These are phyloP conservation scores for Phainopepla nitens DNA, from an alignment of 2,113 vertebrate species.

Conservation along the genomic window DNA sequence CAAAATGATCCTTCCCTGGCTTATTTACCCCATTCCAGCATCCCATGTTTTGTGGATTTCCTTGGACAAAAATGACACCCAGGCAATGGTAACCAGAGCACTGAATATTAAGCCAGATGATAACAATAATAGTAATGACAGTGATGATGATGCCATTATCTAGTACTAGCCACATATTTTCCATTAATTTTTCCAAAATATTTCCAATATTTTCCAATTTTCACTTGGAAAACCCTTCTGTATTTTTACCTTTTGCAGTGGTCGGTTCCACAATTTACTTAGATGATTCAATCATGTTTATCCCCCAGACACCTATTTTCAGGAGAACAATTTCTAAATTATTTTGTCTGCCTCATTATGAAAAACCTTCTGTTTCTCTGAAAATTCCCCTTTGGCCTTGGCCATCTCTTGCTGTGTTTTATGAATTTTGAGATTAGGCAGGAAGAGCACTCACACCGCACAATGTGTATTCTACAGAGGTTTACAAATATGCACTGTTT, in stretches of 20 bases:
- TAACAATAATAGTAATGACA: neutral
- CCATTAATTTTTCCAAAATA: neutral
- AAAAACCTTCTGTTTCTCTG: neutral
- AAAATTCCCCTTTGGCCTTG: neutral
- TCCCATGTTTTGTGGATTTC: neutral
- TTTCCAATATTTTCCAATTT: too few relatives aligned
- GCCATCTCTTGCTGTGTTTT: neutral
- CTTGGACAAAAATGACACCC: neutral
- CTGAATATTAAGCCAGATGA: neutral
- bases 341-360: neutral
- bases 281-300: neutral
- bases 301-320: neutral
- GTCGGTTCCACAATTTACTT: neutral
- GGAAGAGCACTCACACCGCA: neutral
- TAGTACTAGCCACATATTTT: neutral
- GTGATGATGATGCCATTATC: neutral
- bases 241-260: neutral
- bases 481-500: neutral
- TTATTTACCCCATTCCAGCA: neutral
- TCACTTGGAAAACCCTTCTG: neutral
- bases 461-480: neutral
- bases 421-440: neutral
- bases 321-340: neutral
- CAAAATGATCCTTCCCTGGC: neutral
- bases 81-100: neutral